These are phyloP conservation scores for Polypedilum vanderplanki DNA, from an alignment of 1,140 invertebrate genomes.

Conservation along the genomic window DNA sequence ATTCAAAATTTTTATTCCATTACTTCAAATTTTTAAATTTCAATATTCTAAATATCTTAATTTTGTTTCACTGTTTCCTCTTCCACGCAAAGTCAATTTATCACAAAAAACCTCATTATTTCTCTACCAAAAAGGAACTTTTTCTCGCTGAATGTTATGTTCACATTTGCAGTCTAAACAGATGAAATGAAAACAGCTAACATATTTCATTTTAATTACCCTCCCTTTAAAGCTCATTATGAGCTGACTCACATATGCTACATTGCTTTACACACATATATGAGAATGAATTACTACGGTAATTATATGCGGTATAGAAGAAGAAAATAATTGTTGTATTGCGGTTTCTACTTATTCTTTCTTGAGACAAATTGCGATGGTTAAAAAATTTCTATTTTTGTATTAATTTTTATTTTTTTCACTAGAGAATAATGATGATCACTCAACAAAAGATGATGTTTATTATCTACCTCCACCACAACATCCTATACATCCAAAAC, in stretches of 20 bases:
- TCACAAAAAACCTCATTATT: neutral
- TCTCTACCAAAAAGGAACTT: too few species aligned
- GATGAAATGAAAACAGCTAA: neutral
- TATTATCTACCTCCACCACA: neutral
- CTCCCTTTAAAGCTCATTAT: constrained; percentile 16
- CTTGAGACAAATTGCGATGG: neutral
- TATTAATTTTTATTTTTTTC: neutral
- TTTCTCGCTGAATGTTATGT: too few species aligned
- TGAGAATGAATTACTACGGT: constrained; percentile 12
- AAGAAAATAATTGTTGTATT: neutral
- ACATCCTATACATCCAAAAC: neutral
- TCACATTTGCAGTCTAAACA: neutral
- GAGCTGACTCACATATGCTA: constrained; percentile 10
- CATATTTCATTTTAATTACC: constrained; percentile 19
- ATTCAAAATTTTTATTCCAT: too few species aligned
- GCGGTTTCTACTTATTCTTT: constrained; percentile 5
- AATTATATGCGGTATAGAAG: neutral
- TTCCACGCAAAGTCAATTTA: neutral
- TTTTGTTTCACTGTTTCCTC: too few species aligned
- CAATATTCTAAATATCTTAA: too few species aligned
- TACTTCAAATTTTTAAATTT: too few species aligned
- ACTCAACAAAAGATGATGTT: neutral
- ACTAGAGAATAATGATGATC: neutral
- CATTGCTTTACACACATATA: neutral
- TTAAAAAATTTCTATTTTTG: neutral